Conservation (phyloP, 2,797 vertebrate genomes). For the Chaunax sp. region DNA sequence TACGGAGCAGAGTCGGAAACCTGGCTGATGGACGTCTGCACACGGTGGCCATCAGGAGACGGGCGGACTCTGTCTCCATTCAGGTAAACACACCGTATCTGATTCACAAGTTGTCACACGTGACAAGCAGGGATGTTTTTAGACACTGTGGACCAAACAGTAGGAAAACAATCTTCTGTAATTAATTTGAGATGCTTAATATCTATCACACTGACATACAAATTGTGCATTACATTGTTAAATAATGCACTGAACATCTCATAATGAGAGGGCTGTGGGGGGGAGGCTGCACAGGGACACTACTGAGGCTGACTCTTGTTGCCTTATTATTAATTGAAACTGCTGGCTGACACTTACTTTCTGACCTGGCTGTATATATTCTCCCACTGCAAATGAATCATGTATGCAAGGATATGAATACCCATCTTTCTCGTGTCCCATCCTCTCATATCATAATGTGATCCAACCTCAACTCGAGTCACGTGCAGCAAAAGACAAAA, state of each 20-base stretch:
- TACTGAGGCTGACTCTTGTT: not conserved
- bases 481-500: not conserved
- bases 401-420: no score
- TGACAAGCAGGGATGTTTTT: not conserved
- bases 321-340: slow-evolving; percentile 12
- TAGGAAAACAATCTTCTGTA: not conserved
- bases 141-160: not conserved
- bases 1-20: slow-evolving; percentile 82
- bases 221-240: not conserved
- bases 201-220: slow-evolving; percentile 1
- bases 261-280: not conserved
- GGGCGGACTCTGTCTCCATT: slow-evolving; percentile 81
- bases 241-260: not conserved
- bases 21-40: slow-evolving; percentile 91
- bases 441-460: no score
- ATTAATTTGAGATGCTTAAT: not conserved
- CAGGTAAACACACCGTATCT: slow-evolving; percentile 56
- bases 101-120: not conserved
- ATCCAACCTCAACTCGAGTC: not conserved
- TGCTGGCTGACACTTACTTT: not conserved
- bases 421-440: no score
- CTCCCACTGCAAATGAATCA: not conserved
- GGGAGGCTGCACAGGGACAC: not conserved
- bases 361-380: not conserved
- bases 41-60: slow-evolving; percentile 85